A percentile compares a stretch with the other conserved stretches of the same genome.
These are phyloP conservation scores for Pogonomyrmex californicus DNA, from an alignment of 1,140 invertebrate genomes.

Conservation along the genomic window DNA sequence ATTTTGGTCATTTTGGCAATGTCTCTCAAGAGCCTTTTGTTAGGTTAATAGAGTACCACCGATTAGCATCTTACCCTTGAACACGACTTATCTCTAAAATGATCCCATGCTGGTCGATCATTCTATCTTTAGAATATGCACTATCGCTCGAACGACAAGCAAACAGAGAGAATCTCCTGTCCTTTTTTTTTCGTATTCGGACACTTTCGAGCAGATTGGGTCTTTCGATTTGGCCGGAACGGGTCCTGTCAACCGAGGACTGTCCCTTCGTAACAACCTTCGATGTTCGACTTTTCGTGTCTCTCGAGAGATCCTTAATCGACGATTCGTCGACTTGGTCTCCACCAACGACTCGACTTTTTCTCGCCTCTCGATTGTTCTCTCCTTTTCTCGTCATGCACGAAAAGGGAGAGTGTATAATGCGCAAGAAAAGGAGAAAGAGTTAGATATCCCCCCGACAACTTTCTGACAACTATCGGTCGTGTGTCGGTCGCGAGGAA, in stretches of 20 bases:
- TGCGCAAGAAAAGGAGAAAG: slow-evolving; percentile 68
- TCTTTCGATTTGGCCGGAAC: slow-evolving; percentile 72
- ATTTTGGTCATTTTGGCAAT: neutral
- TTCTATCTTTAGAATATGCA: slow-evolving; percentile 64
- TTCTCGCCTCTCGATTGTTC: slow-evolving; percentile 56
- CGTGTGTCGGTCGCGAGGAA: slow-evolving; percentile 61
- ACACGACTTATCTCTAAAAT: slow-evolving; percentile 52
- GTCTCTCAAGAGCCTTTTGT: neutral
- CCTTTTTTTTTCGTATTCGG: slow-evolving; percentile 66
- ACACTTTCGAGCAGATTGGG: slow-evolving; percentile 72
- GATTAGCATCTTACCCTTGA: slow-evolving; percentile 48
- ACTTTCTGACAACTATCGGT: slow-evolving; percentile 81
- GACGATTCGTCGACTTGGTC: slow-evolving; percentile 70
- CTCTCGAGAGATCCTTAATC: slow-evolving; percentile 70
- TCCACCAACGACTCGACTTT: slow-evolving; percentile 31
- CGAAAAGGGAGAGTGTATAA: slow-evolving; percentile 19
- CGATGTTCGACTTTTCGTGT: slow-evolving; percentile 65
- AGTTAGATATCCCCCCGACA: slow-evolving; percentile 78
- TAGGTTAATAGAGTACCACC: slow-evolving; percentile 20
- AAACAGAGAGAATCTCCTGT: slow-evolving; percentile 12
- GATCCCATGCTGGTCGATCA: slow-evolving; percentile 62
- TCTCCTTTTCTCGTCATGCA: neutral
- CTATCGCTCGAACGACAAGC: slow-evolving; percentile 8
- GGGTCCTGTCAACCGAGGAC: slow-evolving; percentile 70
- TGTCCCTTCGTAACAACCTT: slow-evolving; percentile 59